Evolutionary conservation across 2,113 vertebrate species (phyloP).

Genomic region (Varanus komodoensis): DNA sequence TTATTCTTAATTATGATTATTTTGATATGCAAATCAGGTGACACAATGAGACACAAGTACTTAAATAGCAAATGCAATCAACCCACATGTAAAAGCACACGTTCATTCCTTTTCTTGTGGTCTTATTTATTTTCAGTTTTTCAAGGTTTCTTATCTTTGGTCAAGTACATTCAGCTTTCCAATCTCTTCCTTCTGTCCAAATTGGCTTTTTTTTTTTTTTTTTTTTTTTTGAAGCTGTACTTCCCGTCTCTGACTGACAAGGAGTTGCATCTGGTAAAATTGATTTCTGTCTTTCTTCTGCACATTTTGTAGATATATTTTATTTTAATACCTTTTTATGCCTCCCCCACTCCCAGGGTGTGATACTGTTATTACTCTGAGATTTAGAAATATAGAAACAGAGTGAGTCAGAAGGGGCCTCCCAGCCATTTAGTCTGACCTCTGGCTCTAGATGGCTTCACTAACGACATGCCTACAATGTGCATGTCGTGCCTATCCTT

Average conservation of each 20-base stretch:
- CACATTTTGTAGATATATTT: constrained; percentile 5
- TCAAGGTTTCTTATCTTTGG: background rate
- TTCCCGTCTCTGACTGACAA: constrained; percentile 20
- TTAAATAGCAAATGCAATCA: background rate
- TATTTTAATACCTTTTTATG: background rate
- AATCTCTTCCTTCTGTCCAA: constrained; percentile 9
- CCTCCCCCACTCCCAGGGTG: background rate
- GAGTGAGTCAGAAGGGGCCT: too few species aligned
- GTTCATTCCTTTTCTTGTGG: background rate
- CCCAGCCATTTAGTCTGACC: too few species aligned
- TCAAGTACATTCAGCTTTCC: background rate
- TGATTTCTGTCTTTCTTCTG: constrained; percentile 3
- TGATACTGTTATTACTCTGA: background rate
- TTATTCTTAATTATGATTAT: fast-evolving
- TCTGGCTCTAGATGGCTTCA: too few species aligned
- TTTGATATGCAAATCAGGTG: fast-evolving
- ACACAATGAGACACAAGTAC: fast-evolving
- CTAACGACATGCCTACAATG: too few species aligned
- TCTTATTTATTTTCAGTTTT: background rate
- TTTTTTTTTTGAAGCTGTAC: background rate
- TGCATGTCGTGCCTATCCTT: too few species aligned
- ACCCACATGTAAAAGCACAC: background rate
- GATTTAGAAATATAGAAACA: too few species aligned
- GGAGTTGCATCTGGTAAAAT: background rate
- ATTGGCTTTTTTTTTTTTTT: constrained; percentile 4